These are phyloP conservation scores for Mustela nigripes DNA, from an alignment of 2,113 vertebrate species.

Conservation along the genomic window DNA sequence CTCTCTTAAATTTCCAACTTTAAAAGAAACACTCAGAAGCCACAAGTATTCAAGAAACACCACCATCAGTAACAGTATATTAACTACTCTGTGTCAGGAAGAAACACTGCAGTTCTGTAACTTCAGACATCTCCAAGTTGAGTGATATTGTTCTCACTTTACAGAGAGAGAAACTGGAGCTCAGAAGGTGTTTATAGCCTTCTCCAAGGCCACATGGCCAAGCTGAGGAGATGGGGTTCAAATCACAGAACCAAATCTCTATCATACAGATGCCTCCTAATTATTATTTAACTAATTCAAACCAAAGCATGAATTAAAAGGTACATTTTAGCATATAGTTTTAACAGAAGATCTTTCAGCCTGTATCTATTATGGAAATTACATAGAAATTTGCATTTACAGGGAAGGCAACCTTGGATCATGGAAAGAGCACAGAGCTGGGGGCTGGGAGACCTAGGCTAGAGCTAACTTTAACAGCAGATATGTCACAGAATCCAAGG, in stretches of 20 bases:
- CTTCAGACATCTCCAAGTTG: background rate
- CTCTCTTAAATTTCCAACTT: background rate
- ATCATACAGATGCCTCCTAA: background rate
- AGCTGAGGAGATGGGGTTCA: background rate
- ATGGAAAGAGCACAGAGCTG: background rate
- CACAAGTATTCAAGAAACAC: constrained; percentile 44
- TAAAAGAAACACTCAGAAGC: constrained; percentile 36
- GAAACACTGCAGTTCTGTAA: constrained; percentile 21
- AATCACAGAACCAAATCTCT: constrained; percentile 4
- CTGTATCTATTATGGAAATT: background rate
- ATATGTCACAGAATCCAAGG: background rate
- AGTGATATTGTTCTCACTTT: background rate
- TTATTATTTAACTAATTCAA: background rate
- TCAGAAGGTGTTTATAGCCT: background rate
- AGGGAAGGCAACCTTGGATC: background rate
- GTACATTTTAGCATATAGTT: background rate
- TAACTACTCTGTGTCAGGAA: background rate
- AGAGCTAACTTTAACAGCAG: background rate
- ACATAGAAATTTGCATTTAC: background rate
- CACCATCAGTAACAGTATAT: background rate
- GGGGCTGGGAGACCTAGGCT: background rate
- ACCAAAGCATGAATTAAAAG: background rate
- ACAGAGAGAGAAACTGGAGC: background rate
- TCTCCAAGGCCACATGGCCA: background rate
- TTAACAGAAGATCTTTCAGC: background rate